Evolutionary conservation across 2,797 vertebrate species (phyloP).

Genomic region (Buphagus erythrorhynchus): DNA sequence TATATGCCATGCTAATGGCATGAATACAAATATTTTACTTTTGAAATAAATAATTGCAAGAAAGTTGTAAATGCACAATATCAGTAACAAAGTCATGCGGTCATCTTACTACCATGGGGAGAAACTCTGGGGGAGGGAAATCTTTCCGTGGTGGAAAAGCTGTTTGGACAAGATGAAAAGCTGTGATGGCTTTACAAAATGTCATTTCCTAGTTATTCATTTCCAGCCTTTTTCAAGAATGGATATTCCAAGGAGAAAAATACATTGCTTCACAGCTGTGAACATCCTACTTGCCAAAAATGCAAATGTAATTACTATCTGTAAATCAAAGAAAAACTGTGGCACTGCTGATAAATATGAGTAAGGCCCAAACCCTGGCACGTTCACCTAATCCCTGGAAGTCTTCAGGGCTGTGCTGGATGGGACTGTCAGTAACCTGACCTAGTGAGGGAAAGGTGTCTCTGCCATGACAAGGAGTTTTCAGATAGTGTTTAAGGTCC

Average conservation of each 20-base stretch:
- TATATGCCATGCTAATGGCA: background rate
- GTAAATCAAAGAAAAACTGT: conserved; percentile 26
- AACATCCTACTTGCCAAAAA: conserved; percentile 40
- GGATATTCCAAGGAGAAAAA: conserved; percentile 52
- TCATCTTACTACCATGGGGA: background rate
- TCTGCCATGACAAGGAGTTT: background rate
- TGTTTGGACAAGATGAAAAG: background rate
- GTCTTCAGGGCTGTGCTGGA: background rate
- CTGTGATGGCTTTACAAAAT: background rate
- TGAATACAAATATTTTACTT: background rate
- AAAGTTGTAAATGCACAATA: background rate
- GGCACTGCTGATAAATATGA: background rate
- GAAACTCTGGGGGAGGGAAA: background rate
- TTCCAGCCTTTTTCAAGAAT: conserved; percentile 44
- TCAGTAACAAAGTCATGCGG: background rate
- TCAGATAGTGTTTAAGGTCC: background rate
- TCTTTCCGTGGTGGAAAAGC: background rate
- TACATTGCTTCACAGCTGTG: conserved; percentile 20
- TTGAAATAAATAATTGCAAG: background rate
- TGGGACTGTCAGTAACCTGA: background rate
- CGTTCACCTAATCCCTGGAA: background rate
- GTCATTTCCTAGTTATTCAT: conserved; percentile 59
- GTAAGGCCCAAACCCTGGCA: background rate
- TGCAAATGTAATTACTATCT: conserved; percentile 16
- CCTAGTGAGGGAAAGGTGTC: background rate